Base-by-base conservation (phyloP, 2,888 invertebrate species). In the Tortrix viridana region DNA sequence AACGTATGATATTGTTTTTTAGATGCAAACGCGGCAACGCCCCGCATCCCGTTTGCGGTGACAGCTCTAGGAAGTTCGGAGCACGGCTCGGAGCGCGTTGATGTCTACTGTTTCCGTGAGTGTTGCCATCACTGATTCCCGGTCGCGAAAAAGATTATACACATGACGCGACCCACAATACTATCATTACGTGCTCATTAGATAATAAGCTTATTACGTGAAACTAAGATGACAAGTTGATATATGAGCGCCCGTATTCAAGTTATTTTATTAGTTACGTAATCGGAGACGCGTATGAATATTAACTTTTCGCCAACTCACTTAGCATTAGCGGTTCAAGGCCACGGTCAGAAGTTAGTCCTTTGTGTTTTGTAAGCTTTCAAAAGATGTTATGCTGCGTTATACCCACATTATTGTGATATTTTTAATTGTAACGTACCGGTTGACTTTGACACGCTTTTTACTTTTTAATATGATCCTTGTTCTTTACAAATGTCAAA, bases 381-480 rank as follows among this genome's bases (percentile, higher is more conserved):
- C 32, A 32, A 12, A 32, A 12, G 12, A 32, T 32, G 12, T 32
- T 32, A 32, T 32, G n/a, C n/a, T n/a, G n/a, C n/a, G n/a, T n/a
- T n/a, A 12, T 32, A 41, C 20, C 19, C 7, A 53, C 26, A 22
- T 60, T 5, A 43, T 48, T 43, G 22, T 12, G 37, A 43, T 52
- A 52, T 50, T 56, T 22, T 44, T 12, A 16, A 5, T 12, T 12
- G 2, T 53, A 9, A 53, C 32, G 19, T 18, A 32, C 49, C 19
- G 23, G 61, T 56, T 56, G 7, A 62, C 56, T 55, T 56, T 62
- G 61, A 55, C 61, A 62, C 38, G 46, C 61, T 62, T 56, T 62
- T 56, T 12, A 37, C 37, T 44, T 49, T 55, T 12, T 7, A 41
- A 32, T 43, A 32, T 32, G 26, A 46, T 62, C 62, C 62, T 62